Evolutionary conservation across 1,140 invertebrate genomes (phyloP).

Genomic region (Bactericera cockerelli): DNA sequence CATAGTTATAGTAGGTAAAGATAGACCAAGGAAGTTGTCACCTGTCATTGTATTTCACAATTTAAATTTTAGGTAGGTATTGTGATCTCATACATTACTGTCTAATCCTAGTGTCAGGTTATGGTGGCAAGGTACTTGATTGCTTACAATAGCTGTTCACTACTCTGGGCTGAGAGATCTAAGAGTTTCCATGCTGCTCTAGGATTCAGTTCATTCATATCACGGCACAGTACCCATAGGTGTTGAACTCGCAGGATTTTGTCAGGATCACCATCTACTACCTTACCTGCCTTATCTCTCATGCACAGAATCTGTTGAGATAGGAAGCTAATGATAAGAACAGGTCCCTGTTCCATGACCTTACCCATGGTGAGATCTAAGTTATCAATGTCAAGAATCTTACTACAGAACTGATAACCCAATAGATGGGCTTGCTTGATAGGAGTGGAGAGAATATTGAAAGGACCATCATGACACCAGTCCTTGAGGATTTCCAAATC

Average conservation of each 20-base stretch:
- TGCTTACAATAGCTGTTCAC: slow-evolving; percentile 72
- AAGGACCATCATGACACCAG: slow-evolving; percentile 97
- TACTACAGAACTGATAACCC: slow-evolving; percentile 65
- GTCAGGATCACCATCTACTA: slow-evolving; percentile 92
- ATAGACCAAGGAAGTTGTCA: too few relatives aligned
- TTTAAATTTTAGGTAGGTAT: too few relatives aligned
- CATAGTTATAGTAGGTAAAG: too few relatives aligned
- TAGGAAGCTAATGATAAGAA: slow-evolving; percentile 87
- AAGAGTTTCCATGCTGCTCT: slow-evolving; percentile 91
- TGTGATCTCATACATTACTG: too few relatives aligned
- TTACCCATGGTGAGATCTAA: slow-evolving; percentile 94
- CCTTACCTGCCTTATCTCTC: slow-evolving; percentile 59
- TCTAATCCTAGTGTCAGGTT: too few relatives aligned
- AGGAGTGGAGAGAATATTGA: slow-evolving; percentile 74
- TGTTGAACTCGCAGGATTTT: slow-evolving; percentile 89
- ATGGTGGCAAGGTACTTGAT: too few relatives aligned
- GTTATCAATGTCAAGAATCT: slow-evolving; percentile 87
- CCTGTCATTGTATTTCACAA: too few relatives aligned
- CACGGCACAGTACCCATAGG: slow-evolving; percentile 94
- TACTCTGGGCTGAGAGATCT: slow-evolving; percentile 75
- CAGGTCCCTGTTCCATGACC: slow-evolving; percentile 98
- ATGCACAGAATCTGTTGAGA: slow-evolving; percentile 93
- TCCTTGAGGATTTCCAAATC: slow-evolving; percentile 85
- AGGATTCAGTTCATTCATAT: slow-evolving; percentile 84
- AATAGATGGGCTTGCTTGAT: slow-evolving; percentile 71